Percentiles rank a stretch among this genome's conserved stretches.
phyloP scores from a whole-genome alignment of 2,797 vertebrate species.

The Salmo trutta region DNA sequence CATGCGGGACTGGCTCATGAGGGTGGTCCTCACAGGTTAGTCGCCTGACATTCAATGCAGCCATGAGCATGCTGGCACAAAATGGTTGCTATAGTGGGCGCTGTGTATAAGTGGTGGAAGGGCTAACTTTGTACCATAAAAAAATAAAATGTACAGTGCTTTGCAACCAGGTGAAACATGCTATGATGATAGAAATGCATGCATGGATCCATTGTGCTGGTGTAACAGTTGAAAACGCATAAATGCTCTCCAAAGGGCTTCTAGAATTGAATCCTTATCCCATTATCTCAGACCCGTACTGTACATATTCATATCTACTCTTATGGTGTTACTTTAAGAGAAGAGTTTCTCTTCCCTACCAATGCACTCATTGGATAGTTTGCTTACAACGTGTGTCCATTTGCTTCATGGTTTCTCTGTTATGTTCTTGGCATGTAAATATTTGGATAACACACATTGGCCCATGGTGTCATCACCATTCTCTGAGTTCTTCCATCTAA shows the following conservation, averaged over 20 bases:
- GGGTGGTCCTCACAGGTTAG: slow-evolving; percentile 86
- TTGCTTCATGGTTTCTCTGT: neutral
- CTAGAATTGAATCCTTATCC: too few relatives aligned
- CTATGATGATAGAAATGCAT: neutral
- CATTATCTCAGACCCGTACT: neutral
- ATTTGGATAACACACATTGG: slow-evolving; percentile 14
- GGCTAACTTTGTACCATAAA: neutral
- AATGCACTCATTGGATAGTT: neutral
- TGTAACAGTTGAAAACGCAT: neutral
- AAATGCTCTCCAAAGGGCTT: too few relatives aligned
- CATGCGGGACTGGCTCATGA: slow-evolving; percentile 83
- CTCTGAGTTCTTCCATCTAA: neutral
- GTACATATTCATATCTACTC: neutral
- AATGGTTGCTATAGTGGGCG: too few relatives aligned
- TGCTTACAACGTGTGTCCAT: slow-evolving; percentile 4
- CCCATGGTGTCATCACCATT: neutral
- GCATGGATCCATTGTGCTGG: neutral
- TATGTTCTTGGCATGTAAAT: slow-evolving; percentile 12
- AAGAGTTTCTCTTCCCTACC: neutral
- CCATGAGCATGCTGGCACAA: neutral
- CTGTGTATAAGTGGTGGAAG: too few relatives aligned
- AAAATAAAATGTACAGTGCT: neutral
- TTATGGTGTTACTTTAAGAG: neutral
- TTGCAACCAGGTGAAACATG: too few relatives aligned
- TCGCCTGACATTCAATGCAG: neutral